These are phyloP conservation scores for Crypturellus undulatus DNA, from an alignment of 2,113 vertebrate genomes.

Conservation along the genomic window DNA sequence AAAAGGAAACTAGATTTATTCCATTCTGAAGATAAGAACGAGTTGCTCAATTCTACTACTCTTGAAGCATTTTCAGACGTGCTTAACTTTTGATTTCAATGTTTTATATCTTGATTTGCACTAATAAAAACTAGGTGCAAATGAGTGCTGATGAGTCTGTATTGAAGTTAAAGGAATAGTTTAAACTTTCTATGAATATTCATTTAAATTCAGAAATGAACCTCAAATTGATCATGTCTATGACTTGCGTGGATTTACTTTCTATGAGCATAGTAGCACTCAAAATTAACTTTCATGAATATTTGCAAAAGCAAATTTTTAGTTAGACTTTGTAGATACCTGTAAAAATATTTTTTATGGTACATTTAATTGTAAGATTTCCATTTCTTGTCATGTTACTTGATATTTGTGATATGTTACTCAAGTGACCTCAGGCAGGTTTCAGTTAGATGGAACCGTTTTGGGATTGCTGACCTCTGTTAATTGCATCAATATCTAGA, in stretches of 20 bases:
- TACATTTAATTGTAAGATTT: slow-evolving; percentile 20
- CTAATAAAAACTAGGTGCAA: slow-evolving; percentile 64
- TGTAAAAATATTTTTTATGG: not conserved
- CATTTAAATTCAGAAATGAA: slow-evolving; percentile 50
- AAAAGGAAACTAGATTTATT: slow-evolving; percentile 42
- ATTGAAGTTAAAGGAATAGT: slow-evolving; percentile 43
- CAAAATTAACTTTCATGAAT: slow-evolving; percentile 56
- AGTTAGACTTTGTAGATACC: slow-evolving; percentile 25
- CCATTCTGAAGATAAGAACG: slow-evolving; percentile 53
- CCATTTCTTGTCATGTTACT: not conserved
- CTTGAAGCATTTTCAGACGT: slow-evolving; percentile 20
- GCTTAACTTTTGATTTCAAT: slow-evolving; percentile 3
- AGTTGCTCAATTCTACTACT: not conserved
- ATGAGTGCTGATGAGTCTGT: slow-evolving; percentile 29
- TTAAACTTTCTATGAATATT: slow-evolving; percentile 53
- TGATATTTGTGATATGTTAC: not conserved
- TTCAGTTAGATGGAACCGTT: not conserved
- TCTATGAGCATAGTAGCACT: not conserved
- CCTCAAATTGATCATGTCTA: slow-evolving; percentile 51
- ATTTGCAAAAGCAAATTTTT: slow-evolving; percentile 60
- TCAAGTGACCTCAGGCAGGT: not conserved
- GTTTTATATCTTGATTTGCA: slow-evolving; percentile 20
- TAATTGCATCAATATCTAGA: not conserved
- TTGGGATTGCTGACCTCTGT: not conserved
- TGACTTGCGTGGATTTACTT: slow-evolving; percentile 30